Evolutionary conservation across 2,113 vertebrate species (phyloP).

Genomic region (Tautogolabrus adspersus): DNA sequence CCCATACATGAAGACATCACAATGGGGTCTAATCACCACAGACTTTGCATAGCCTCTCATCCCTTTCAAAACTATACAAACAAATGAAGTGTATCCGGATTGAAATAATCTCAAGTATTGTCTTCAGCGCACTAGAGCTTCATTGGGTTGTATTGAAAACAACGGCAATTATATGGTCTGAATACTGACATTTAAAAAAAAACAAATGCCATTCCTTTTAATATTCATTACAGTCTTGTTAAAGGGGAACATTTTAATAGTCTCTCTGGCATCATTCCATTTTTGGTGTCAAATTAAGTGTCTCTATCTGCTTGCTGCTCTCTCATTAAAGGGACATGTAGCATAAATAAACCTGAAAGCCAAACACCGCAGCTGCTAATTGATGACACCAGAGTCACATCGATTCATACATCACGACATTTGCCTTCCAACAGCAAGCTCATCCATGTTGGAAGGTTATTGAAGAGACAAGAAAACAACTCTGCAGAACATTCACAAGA

Average conservation of each 20-base stretch:
- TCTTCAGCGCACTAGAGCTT: too few species aligned
- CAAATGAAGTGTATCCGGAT: too few species aligned
- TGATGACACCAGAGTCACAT: constrained; percentile 1
- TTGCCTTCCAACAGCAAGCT: not conserved
- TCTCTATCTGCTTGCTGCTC: not conserved
- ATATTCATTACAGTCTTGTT: constrained; percentile 6
- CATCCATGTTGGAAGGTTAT: not conserved
- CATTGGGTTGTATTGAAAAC: too few species aligned
- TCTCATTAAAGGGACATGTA: not conserved
- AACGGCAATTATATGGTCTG: not conserved
- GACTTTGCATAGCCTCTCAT: too few species aligned
- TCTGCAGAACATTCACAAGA: not conserved
- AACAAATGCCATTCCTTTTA: not conserved
- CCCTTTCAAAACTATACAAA: too few species aligned
- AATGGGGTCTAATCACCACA: too few species aligned
- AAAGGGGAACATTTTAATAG: not conserved
- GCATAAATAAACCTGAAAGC: constrained; percentile 12
- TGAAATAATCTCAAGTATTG: not conserved
- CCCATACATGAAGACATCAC: too few species aligned
- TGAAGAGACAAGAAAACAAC: not conserved
- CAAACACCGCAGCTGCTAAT: constrained; percentile 6
- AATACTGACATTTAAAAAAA: constrained; percentile 2
- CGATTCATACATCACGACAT: not conserved
- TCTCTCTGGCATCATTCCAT: not conserved
- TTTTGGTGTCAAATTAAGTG: not conserved